Evolutionary conservation across 2,888 invertebrate species (phyloP).

Genomic region (Amphipyra tragopoginis): DNA sequence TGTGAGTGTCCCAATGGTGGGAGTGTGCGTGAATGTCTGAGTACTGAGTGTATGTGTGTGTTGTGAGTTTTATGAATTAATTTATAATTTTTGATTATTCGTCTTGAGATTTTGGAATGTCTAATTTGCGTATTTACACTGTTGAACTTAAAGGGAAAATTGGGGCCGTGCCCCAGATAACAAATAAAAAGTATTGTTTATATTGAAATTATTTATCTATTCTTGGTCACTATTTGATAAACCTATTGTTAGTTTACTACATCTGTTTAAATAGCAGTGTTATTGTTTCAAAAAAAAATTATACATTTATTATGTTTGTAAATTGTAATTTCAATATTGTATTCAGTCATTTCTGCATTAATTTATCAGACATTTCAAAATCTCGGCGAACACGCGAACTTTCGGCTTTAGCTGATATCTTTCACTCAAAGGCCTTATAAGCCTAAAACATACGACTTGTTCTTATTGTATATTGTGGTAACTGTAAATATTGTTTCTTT

Average conservation of each 20-base stretch:
- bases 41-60: conserved; percentile 6
- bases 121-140: neutral
- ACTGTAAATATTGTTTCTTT: conserved; percentile 81
- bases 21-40: conserved; percentile 37
- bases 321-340: no score
- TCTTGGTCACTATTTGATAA: no score
- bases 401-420: conserved; percentile 38
- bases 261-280: no score
- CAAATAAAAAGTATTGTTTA: no score
- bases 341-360: neutral
- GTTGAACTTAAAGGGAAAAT: no score
- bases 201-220: no score
- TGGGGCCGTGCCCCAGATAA: no score
- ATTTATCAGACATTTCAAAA: conserved; percentile 15
- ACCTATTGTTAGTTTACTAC: no score
- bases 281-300: no score
- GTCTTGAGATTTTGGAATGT: conserved; percentile 29
- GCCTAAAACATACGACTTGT: conserved; percentile 38
- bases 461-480: conserved; percentile 76
- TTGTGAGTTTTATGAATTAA: conserved; percentile 51
- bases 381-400: conserved; percentile 19
- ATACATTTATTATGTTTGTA: no score
- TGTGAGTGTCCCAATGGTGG: conserved; percentile 28
- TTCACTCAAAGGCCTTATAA: conserved; percentile 51
- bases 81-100: conserved; percentile 43